Conservation (phyloP, 2,797 vertebrate genomes). For the Melanotaenia parkinsoni region DNA sequence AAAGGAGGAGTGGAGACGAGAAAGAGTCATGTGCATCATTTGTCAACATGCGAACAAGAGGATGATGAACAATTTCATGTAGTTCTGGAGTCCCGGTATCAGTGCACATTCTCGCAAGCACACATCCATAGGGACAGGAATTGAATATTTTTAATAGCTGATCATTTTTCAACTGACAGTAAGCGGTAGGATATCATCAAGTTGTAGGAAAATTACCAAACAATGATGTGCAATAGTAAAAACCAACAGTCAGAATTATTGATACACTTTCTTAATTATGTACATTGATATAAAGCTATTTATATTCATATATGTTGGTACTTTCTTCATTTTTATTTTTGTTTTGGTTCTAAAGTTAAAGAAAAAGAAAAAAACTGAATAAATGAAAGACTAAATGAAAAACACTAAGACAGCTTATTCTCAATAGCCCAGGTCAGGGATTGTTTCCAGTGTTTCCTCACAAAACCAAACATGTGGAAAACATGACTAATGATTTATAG, state of each 20-base stretch:
- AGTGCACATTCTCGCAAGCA: neutral
- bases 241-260: neutral
- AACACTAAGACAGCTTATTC: slow-evolving; percentile 32
- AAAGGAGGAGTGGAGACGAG: slow-evolving; percentile 26
- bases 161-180: slow-evolving; percentile 53
- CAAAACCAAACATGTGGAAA: slow-evolving; percentile 51
- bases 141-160: slow-evolving; percentile 47
- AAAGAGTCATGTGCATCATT: slow-evolving; percentile 70
- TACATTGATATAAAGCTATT: neutral
- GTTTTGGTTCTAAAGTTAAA: neutral
- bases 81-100: slow-evolving; percentile 42
- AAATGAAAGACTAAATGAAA: slow-evolving; percentile 16
- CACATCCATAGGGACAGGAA: slow-evolving; percentile 41
- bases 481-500: slow-evolving; percentile 42
- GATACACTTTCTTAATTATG: neutral
- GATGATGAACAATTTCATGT: slow-evolving; percentile 72
- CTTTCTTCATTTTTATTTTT: neutral
- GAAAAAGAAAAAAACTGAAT: slow-evolving; percentile 11
- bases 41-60: slow-evolving; percentile 73
- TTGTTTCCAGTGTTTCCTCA: slow-evolving; percentile 43
- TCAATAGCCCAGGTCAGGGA: slow-evolving; percentile 35
- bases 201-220: neutral
- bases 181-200: slow-evolving; percentile 27
- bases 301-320: neutral
- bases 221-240: neutral